Evolutionary conservation across 2,113 vertebrate genomes (phyloP), one percentile per base, ranked within the genome.

Genomic region (Hiodon tergisus): DNA sequence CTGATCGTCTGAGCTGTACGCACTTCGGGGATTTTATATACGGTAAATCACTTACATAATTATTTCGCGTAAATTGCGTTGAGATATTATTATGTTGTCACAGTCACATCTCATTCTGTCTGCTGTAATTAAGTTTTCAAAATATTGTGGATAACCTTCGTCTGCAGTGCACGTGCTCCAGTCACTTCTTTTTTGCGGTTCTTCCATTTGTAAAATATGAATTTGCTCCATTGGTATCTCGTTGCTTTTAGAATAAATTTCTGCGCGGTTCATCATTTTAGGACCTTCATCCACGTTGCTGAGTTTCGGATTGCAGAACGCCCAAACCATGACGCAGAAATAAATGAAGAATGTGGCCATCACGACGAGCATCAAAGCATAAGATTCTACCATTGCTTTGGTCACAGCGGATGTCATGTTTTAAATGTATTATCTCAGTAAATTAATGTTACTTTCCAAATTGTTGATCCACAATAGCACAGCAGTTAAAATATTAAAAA

Each of bases 311-410:
- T 92, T 92, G 76, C 87, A 89, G 76, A 92, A 92, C 74, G 88
- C 86, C 91, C 91, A 92, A 6, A 92, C 87, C 90, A 92, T 92
- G 10, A 87, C 89, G 62, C 90, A 92, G 78, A 92, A 89, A 75
- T 90, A 92, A 13, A 90, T 10, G 71, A 91, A 92, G 80, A 92
- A 92, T 5, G 87, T 80, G 5, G 86, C 87, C 90, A 92, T 92
- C 16, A 92, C 88, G 78, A 92, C 79, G 16, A 87, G 74, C 91
- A 92, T 92, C 73, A 92, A 87, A 55, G 85, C 89, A 59, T 91
- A 92, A 7, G 91, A 88, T 82, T 92, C 90, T 2, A 92, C 85
- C 84, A 92, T 91, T 6, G 90, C 90, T 78, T 89, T 87, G 14
- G 81, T 88, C 53, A 92, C 85, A 1, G 83, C 67, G 58, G 88